phyloP scores from a whole-genome alignment of 2,113 vertebrate species.

The Trachemys scripta region DNA sequence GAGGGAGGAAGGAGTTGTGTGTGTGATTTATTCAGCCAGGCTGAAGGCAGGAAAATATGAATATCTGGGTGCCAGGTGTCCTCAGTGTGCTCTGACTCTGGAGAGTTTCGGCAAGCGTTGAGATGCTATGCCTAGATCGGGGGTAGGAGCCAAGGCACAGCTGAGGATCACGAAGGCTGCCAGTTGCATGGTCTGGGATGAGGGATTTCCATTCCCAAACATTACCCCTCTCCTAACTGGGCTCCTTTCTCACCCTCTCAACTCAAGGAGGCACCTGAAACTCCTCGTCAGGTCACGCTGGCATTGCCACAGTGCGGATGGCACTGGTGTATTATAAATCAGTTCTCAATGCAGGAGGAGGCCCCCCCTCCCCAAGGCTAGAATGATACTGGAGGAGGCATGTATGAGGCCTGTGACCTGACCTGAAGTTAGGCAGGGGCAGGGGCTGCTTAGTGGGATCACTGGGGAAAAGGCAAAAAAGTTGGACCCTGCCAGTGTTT shows the following conservation, averaged over 20 bases:
- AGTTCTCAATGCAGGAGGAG: neutral
- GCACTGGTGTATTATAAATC: neutral
- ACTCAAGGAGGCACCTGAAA: neutral
- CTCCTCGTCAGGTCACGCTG: neutral
- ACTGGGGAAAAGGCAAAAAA: no score
- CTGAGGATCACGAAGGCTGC: no score
- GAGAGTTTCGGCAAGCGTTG: neutral
- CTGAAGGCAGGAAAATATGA: neutral
- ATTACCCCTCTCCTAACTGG: neutral
- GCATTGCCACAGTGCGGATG: neutral
- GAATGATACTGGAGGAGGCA: neutral
- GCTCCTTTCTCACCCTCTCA: neutral
- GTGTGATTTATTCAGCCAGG: neutral
- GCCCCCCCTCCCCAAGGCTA: neutral
- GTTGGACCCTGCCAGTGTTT: neutral
- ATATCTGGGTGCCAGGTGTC: accelerated
- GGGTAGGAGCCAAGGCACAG: neutral
- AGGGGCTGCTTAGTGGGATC: no score
- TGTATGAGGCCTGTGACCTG: neutral
- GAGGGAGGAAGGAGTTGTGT: neutral
- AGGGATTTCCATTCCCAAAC: neutral
- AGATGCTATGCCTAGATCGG: neutral
- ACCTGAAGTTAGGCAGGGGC: neutral
- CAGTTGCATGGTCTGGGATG: neutral
- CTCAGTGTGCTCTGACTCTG: neutral